A percentile compares a stretch with the other conserved stretches of the same genome.
These are phyloP conservation scores for Drosophila arizonae DNA, from an alignment of 1,140 invertebrate genomes.

Conservation along the genomic window DNA sequence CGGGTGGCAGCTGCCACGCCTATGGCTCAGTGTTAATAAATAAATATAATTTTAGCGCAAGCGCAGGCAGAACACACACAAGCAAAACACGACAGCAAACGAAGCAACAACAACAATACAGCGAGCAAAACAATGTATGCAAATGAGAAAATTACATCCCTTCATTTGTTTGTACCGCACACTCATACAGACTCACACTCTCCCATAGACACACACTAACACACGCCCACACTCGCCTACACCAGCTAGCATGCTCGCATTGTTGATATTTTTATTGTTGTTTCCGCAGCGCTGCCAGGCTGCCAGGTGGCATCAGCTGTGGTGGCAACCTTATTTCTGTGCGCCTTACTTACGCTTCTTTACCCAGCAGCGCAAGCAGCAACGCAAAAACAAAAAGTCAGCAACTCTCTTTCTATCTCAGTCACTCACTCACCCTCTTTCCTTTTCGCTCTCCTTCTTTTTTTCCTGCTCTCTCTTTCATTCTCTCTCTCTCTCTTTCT, in stretches of 20 bases:
- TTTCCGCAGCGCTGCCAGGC: not conserved
- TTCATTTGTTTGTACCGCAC: constrained; percentile 79
- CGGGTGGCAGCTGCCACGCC: constrained; percentile 58
- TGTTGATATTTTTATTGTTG: constrained; percentile 46
- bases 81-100: constrained; percentile 30
- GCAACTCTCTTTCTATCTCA: constrained; percentile 4
- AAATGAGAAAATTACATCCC: constrained; percentile 83
- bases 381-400: constrained; percentile 6
- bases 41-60: constrained; percentile 80
- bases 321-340: constrained; percentile 75
- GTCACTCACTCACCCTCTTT: constrained; percentile 1
- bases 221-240: not conserved
- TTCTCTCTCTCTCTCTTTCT: not conserved
- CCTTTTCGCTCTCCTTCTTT: not conserved
- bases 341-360: constrained; percentile 17
- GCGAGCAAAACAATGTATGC: constrained; percentile 73
- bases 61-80: constrained; percentile 66
- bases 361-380: constrained; percentile 1
- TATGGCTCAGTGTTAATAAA: constrained; percentile 79
- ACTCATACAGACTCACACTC: not conserved
- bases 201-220: not conserved
- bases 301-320: constrained; percentile 50
- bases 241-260: constrained; percentile 28
- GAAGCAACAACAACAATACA: constrained; percentile 39
- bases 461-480: not conserved